Conservation (phyloP, 2,797 vertebrate species). For the Chaetodon trifasciatus region DNA sequence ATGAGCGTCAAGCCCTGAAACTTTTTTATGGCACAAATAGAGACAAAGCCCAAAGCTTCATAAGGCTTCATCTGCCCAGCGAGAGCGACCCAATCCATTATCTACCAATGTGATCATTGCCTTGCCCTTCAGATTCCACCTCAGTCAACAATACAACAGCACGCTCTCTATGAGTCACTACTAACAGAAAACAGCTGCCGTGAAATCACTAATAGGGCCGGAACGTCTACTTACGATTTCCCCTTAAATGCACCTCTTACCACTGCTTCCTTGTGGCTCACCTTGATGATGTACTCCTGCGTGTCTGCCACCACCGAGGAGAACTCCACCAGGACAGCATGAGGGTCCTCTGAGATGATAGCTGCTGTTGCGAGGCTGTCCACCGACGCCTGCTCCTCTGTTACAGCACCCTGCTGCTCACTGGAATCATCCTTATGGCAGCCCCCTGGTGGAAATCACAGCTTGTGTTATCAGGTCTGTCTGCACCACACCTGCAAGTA, state of each 20-base stretch:
- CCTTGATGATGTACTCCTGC: slow-evolving; percentile 99
- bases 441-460: slow-evolving; percentile 85
- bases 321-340: slow-evolving; percentile 96
- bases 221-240: background rate
- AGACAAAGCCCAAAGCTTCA: too few relatives aligned
- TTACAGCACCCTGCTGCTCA: slow-evolving; percentile 75
- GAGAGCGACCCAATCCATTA: background rate
- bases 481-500: background rate
- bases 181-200: background rate
- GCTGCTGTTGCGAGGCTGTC: slow-evolving; percentile 84
- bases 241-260: background rate
- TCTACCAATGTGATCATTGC: background rate
- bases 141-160: background rate
- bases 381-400: slow-evolving; percentile 84
- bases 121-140: slow-evolving; percentile 3
- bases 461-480: background rate
- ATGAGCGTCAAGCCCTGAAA: too few relatives aligned
- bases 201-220: background rate
- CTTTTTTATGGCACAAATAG: too few relatives aligned
- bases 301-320: slow-evolving; percentile 98
- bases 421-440: slow-evolving; percentile 87
- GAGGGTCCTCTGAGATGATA: slow-evolving; percentile 92
- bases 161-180: background rate
- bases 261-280: slow-evolving; percentile 62
- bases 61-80: too few relatives aligned